Conservation (phyloP, 2,888 invertebrate species). For the Hirtodrosophila alboralis region DNA sequence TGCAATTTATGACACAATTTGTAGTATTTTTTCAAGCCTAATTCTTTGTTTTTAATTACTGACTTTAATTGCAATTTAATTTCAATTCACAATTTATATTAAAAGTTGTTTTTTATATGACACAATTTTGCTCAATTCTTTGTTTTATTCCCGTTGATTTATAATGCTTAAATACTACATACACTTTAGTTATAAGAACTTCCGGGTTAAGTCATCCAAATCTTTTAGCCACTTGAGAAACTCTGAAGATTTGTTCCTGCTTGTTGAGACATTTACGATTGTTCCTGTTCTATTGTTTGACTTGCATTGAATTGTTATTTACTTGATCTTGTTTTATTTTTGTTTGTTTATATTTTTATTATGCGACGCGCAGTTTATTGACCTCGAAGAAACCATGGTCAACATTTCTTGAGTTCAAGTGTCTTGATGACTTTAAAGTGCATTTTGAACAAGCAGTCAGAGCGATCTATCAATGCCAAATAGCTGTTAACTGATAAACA, state of each 20-base stretch:
- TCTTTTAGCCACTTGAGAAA: background rate
- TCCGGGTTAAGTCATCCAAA: no score
- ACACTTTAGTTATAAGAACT: no score
- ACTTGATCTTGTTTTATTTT: slow-evolving; percentile 51
- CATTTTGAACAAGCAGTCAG: slow-evolving; percentile 37
- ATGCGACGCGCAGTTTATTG: slow-evolving; percentile 62
- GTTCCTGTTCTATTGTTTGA: slow-evolving; percentile 42
- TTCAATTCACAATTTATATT: no score
- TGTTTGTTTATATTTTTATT: no score
- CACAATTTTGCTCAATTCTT: no score
- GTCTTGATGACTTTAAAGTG: slow-evolving; percentile 38
- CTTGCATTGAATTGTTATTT: slow-evolving; percentile 57
- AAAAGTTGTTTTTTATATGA: no score
- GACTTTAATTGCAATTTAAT: no score
- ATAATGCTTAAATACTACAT: no score
- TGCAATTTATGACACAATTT: no score
- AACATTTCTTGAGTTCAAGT: slow-evolving; percentile 47
- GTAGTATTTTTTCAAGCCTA: no score
- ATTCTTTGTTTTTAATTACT: no score
- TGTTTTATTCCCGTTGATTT: no score
- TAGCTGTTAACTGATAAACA: slow-evolving; percentile 42
- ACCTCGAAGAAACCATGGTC: slow-evolving; percentile 46
- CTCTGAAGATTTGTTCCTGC: slow-evolving; percentile 9
- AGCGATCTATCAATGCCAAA: slow-evolving; percentile 29
- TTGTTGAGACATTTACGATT: slow-evolving; percentile 1